Evolutionary conservation across 2,797 vertebrate genomes (phyloP).

Genomic region (Poecilia picta): DNA sequence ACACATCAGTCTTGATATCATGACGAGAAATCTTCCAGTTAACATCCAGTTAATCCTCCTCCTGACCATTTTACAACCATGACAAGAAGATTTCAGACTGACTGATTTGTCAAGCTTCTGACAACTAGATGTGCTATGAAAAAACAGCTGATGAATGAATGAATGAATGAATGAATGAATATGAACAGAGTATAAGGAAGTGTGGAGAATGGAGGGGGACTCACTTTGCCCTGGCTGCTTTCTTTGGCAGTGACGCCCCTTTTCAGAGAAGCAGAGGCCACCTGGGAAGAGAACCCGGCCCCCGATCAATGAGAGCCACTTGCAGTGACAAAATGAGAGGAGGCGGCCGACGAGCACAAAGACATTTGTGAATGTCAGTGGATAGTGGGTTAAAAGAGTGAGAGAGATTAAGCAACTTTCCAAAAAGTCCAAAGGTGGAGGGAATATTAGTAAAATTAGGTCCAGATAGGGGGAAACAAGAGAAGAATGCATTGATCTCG

Average conservation of each 20-base stretch:
- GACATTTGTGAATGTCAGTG: background rate
- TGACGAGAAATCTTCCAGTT: background rate
- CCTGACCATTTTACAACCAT: background rate
- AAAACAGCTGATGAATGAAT: background rate
- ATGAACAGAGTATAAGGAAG: background rate
- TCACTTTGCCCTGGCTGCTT: slow-evolving; percentile 83
- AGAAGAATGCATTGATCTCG: background rate
- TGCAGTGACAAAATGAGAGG: background rate
- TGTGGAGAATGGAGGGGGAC: slow-evolving; percentile 62
- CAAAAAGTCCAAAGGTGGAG: background rate
- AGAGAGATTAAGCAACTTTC: background rate
- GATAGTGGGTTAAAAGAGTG: background rate
- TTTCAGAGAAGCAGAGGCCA: slow-evolving; percentile 74
- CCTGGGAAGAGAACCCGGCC: slow-evolving; percentile 78
- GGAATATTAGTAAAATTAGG: no score
- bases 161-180: background rate
- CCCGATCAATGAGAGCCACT: slow-evolving; percentile 50
- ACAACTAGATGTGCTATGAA: background rate
- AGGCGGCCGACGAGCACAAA: background rate
- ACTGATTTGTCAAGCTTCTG: background rate
- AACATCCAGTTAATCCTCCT: background rate
- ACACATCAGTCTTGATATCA: background rate
- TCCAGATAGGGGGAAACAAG: background rate
- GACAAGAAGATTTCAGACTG: background rate
- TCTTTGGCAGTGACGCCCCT: slow-evolving; percentile 77